Evolutionary conservation across 2,888 invertebrate species (phyloP).

Genomic region (Stenoptilia bipunctidactyla): DNA sequence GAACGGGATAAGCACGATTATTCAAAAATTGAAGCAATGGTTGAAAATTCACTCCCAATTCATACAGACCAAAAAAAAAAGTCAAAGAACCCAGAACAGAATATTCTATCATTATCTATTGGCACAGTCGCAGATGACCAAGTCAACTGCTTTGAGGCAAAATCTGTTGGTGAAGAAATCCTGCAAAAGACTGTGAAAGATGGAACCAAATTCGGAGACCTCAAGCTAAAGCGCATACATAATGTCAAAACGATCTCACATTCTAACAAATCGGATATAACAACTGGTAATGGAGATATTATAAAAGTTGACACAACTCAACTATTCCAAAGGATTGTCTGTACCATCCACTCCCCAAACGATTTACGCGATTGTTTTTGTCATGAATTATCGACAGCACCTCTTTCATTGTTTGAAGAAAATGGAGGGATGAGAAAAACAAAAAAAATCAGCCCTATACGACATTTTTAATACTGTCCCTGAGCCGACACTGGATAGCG

Average conservation of each 20-base stretch:
- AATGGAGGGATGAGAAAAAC: too few relatives aligned
- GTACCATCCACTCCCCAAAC: too few relatives aligned
- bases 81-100: too few relatives aligned
- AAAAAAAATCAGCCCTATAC: too few relatives aligned
- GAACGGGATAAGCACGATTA: too few relatives aligned
- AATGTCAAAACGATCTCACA: constrained; percentile 8
- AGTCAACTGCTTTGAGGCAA: constrained; percentile 7
- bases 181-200: constrained; percentile 6
- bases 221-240: constrained; percentile 8
- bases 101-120: constrained; percentile 3
- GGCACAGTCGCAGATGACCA: constrained; percentile 3
- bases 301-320: constrained; percentile 4
- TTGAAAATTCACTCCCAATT: constrained; percentile 3
- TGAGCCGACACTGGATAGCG: too few relatives aligned
- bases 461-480: too few relatives aligned
- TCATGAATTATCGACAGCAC: too few relatives aligned
- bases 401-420: too few relatives aligned
- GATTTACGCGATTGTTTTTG: too few relatives aligned
- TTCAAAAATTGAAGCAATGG: constrained; percentile 4
- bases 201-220: constrained; percentile 9
- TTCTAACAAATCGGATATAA: constrained; percentile 7
- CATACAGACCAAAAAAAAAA: constrained; percentile 3
- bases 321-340: constrained; percentile 3
- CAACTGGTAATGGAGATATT: constrained; percentile 4
- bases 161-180: constrained; percentile 4